Evolutionary conservation across 2,113 vertebrate genomes (phyloP), one percentile per base, ranked within the genome.

Genomic region (Nanorana parkeri): DNA sequence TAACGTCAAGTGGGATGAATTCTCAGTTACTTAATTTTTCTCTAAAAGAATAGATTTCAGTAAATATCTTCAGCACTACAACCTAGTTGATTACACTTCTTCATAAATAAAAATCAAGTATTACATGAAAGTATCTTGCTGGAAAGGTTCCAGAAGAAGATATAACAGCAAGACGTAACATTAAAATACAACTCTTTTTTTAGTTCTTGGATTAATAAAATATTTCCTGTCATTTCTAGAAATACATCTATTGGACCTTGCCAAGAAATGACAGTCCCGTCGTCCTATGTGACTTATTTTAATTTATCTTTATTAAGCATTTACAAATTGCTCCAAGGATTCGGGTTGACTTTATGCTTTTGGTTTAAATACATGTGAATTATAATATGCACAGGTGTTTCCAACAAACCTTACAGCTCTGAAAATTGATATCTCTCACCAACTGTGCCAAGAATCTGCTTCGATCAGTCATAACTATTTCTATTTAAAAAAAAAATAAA

Each of bases 271-370:
- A 29, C 65, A 41, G n/a, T 21, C 58, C 73, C 56, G 73, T 76
- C 69, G 32, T 29, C 26, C 29, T 23, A 23, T 60, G 65, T 68
- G 65, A 58, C 65, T 32, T 41, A n/a, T 63, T 64, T 63, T 80
- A 80, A 80, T 80, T 72, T 51, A 58, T 61, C 56, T 28, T 47
- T 71, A 63, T 69, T 71, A 63, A 61, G 32, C 52, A 69, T 80
- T 56, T 58, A 66, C 29, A 71, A 80, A 26, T 17, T 7, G 56
- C 56, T 80, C 56, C 68, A 64, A 71, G 21, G 26, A 63, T 71
- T 61, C 32, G 51, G 36, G 60, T 71, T 63, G 36, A 69, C 32
- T 71, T 71, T 29, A 80, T 80, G 67, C 15, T 72, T 69, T 80
- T 67, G 56, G 32, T 71, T 36, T 26, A 68, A 69, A 69, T 29